A percentile compares a stretch with the other conserved stretches of the same genome.
Evolutionary conservation across 2,888 invertebrate species (phyloP).

Genomic region (Dicroscelio sp.): DNA sequence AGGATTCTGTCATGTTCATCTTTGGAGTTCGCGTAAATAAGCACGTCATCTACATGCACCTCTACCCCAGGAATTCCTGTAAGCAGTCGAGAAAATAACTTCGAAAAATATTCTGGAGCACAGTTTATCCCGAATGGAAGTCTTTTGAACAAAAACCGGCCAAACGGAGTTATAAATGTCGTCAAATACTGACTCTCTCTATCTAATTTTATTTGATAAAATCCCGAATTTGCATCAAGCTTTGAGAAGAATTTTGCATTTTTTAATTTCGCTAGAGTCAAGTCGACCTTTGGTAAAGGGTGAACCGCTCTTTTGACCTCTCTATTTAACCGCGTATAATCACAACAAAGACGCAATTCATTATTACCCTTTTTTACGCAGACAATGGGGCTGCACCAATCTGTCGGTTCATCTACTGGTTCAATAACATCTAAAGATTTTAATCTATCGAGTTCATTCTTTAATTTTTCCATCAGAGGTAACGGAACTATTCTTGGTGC

Average conservation of each 20-base stretch:
- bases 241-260: slow-evolving; percentile 83
- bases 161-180: slow-evolving; percentile 81
- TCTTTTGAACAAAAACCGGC: slow-evolving; percentile 74
- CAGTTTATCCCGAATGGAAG: slow-evolving; percentile 83
- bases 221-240: slow-evolving; percentile 82
- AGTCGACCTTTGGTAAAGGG: slow-evolving; percentile 86
- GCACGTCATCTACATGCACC: slow-evolving; percentile 77
- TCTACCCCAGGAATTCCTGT: slow-evolving; percentile 69
- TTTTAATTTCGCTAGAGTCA: slow-evolving; percentile 78
- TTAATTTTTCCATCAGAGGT: slow-evolving; percentile 86
- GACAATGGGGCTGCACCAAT: slow-evolving; percentile 90
- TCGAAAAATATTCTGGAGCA: slow-evolving; percentile 77
- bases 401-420: slow-evolving; percentile 86
- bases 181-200: slow-evolving; percentile 75
- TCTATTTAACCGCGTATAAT: slow-evolving; percentile 86
- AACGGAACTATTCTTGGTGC: slow-evolving; percentile 88
- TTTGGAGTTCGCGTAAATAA: slow-evolving; percentile 73
- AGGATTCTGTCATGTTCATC: slow-evolving; percentile 83
- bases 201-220: slow-evolving; percentile 74
- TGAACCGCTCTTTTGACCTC: slow-evolving; percentile 78
- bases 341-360: slow-evolving; percentile 86
- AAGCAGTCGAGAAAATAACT: slow-evolving; percentile 67
- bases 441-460: slow-evolving; percentile 87
- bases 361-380: slow-evolving; percentile 84
- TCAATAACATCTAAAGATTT: slow-evolving; percentile 85